Evolutionary conservation across 2,888 invertebrate species (phyloP).

Genomic region (Cacoxenus indagator): DNA sequence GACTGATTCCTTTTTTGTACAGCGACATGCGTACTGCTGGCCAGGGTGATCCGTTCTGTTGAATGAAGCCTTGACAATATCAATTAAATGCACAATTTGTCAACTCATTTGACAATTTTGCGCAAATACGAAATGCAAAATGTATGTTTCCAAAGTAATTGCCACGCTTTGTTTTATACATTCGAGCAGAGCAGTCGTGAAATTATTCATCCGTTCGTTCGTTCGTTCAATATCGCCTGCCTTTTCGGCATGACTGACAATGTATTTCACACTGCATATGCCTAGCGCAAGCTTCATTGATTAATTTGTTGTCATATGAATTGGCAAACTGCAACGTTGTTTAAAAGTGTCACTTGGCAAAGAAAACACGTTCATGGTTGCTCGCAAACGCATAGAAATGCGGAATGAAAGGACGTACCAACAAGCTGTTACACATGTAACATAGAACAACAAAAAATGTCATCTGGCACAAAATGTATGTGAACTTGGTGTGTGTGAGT

Average conservation of each 20-base stretch:
- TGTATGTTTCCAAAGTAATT: background rate
- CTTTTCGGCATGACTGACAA: too few species aligned
- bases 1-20: background rate
- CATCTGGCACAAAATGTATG: conserved; percentile 5
- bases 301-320: conserved; percentile 5
- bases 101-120: background rate
- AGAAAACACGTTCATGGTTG: background rate
- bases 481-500: background rate
- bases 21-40: too few species aligned
- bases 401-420: background rate
- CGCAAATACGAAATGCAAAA: background rate
- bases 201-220: too few species aligned
- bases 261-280: background rate
- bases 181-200: too few species aligned
- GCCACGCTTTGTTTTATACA: background rate
- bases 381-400: background rate
- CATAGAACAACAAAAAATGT: background rate
- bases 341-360: background rate
- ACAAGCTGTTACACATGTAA: background rate
- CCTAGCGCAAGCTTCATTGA: conserved; percentile 1
- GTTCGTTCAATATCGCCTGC: too few species aligned
- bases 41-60: background rate
- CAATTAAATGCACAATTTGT: conserved; percentile 2
- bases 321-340: background rate
- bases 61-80: background rate